Conservation (phyloP, 2,797 vertebrate genomes). For the Discoglossus pictus region DNA sequence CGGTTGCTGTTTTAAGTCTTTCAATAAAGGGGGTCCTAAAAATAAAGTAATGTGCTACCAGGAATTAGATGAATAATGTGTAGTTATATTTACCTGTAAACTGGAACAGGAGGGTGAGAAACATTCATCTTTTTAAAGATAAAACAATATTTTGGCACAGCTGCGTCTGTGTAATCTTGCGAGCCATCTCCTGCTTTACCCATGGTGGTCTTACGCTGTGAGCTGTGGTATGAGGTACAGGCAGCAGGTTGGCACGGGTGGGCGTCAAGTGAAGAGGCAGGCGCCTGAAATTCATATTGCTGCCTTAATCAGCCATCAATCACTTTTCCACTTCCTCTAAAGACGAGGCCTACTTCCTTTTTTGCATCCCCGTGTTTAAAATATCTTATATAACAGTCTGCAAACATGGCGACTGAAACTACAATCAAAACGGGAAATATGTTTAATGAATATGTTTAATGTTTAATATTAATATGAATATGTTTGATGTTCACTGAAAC, state of each 20-base stretch:
- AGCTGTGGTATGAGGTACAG: conserved; percentile 6
- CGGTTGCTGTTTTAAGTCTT: too few species aligned
- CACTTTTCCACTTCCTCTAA: conserved; percentile 21
- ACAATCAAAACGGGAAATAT: too few species aligned
- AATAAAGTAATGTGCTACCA: background rate
- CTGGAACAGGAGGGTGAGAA: background rate
- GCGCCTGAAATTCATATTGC: conserved; percentile 4
- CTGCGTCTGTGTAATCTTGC: conserved; percentile 28
- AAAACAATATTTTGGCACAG: conserved; percentile 8
- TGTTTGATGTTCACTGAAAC: too few species aligned
- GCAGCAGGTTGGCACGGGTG: conserved; percentile 6
- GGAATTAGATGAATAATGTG: background rate
- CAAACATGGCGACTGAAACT: too few species aligned
- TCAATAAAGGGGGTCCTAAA: background rate
- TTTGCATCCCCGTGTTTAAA: background rate
- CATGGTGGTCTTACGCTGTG: conserved; percentile 3
- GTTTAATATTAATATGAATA: too few species aligned
- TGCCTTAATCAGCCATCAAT: conserved; percentile 8
- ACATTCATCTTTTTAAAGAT: background rate
- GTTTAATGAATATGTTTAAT: too few species aligned
- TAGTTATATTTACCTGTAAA: conserved; percentile 5
- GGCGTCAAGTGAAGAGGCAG: conserved; percentile 28
- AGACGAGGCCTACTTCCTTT: background rate
- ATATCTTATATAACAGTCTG: too few species aligned
- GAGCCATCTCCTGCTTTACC: conserved; percentile 21